These are phyloP conservation scores for Mormyrus iriodes DNA, from an alignment of 2,113 vertebrate genomes.

Conservation along the genomic window DNA sequence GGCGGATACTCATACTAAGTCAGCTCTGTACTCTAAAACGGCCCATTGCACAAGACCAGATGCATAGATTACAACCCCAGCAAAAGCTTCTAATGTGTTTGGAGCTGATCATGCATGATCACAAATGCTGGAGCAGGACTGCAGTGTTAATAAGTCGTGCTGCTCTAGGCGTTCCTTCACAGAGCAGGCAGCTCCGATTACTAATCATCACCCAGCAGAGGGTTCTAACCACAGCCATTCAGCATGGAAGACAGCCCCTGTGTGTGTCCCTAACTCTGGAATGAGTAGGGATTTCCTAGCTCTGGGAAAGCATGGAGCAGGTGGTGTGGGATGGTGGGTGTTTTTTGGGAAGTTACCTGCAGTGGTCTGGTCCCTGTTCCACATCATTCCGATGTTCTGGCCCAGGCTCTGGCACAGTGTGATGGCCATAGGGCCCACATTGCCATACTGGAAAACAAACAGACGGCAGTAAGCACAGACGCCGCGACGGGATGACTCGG, in stretches of 20 bases:
- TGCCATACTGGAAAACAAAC: slow-evolving; percentile 69
- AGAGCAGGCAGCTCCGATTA: slow-evolving; percentile 8
- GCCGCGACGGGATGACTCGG: neutral
- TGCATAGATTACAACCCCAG: neutral
- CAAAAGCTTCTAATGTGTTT: neutral
- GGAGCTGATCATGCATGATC: neutral
- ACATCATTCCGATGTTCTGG: slow-evolving; percentile 96
- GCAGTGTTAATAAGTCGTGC: neutral
- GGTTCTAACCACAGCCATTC: slow-evolving; percentile 9
- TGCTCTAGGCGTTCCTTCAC: neutral
- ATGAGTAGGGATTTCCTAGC: neutral
- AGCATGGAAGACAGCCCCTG: neutral
- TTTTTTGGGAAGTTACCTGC: slow-evolving; percentile 61
- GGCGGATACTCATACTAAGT: neutral
- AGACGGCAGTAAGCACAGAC: neutral
- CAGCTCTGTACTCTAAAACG: neutral
- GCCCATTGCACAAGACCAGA: neutral
- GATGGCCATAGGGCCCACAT: slow-evolving; percentile 84
- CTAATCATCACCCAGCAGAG: slow-evolving; percentile 5
- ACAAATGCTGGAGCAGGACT: neutral
- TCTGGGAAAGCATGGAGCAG: neutral
- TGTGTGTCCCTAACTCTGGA: neutral
- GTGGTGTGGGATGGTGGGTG: too few relatives aligned
- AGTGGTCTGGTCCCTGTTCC: slow-evolving; percentile 76
- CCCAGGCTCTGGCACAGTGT: slow-evolving; percentile 87